Base-by-base conservation (phyloP, 2,888 invertebrate genomes). In the Synanthedon tipuliformis region DNA sequence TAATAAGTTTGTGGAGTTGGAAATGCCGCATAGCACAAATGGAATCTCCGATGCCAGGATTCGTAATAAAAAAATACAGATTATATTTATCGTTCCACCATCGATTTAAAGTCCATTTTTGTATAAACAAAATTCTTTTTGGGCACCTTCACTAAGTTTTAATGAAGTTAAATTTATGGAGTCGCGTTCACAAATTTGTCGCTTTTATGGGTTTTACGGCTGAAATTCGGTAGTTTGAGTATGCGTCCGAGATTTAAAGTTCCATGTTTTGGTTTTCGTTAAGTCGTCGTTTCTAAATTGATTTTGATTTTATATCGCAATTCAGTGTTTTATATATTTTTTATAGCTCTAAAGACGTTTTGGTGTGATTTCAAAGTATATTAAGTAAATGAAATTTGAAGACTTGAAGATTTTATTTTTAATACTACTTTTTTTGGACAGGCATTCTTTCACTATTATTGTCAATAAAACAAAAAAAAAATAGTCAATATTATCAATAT, bases 141-240 rank as follows among this genome's bases (percentile, higher is more conserved):
- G 64, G 62, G 63, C 61, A 54, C 66, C 56, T 59, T 60, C 63
- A 61, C 66, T 64, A 73, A 79, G 73, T 78, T 78, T 81, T 81
- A 81, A 82, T 81, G 78, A 79, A 80, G 66, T 70, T 75, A 74
- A 78, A 81, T 81, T 80, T 81, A 81, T 79, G 71, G 68, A 71
- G 67, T 62, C 63, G 60, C 65, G 64, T 60, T 65, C 68, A 76
- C 73, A 69, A 76, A 81, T 81, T 79, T 78, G 82, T 80, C 79
- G 76, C 73, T 70, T 79, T 80, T 76, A 80, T 69, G 67, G 71
- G 62, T 67, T 69, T 69, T 75, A 63, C 64, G 68, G 68, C 64
- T 70, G 67, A 69, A 71, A 75, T 75, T 73, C 61, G 63, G 66
- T 64, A 63, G 66, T 65, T 61, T 62, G 68, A 66, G 68, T 69